Evolutionary conservation across 2,888 invertebrate species (phyloP), one percentile per base, ranked within the genome.

Genomic region (Sminthurinus aureus): DNA sequence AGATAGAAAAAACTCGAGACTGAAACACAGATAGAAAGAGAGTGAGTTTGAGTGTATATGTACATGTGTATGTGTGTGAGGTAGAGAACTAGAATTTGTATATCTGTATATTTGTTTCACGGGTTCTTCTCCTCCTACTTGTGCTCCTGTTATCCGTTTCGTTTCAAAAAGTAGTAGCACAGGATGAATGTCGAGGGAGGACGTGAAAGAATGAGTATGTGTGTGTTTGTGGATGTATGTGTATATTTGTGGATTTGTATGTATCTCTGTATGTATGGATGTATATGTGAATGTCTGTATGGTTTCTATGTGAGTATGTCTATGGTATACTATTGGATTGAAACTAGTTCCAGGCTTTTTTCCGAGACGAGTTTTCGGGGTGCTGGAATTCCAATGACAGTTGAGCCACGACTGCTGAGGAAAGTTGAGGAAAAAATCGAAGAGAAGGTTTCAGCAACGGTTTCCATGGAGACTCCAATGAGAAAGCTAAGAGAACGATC

Each of bases 381-480:
- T 83, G 79, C 79, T 83, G 83, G 79, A 83, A 83, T 79, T 79
- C 77, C 66, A 52, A 73, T 83, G 83, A 79, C 79, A 75, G 83
- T 79, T 79, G 74, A 84, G 83, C 80, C 83, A 84, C 77, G 81
- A 84, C 85, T 84, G 83, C 67, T 24, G 77, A 64, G 82, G 76
- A 79, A 74, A 79, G 50, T 58, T 12, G 79, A 73, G 69, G 77
- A 67, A 86, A 88, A 88, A 88, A 87, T 87, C 87, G 87, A 88
- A 88, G 88, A 87, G 88, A 87, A 88, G 86, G 88, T 86, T 87
- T 87, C 86, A 87, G 85, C 83, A 79, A 84, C n/a, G n/a, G 86
- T 88, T 87, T 85, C 86, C 84, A 85, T 84, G 85, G 86, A 83
- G 85, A 86, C 85, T 74, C 88, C 88, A 87, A 86, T 88, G 84